Conservation (phyloP, 1,140 invertebrate genomes). For the Bombus consobrinus region DNA sequence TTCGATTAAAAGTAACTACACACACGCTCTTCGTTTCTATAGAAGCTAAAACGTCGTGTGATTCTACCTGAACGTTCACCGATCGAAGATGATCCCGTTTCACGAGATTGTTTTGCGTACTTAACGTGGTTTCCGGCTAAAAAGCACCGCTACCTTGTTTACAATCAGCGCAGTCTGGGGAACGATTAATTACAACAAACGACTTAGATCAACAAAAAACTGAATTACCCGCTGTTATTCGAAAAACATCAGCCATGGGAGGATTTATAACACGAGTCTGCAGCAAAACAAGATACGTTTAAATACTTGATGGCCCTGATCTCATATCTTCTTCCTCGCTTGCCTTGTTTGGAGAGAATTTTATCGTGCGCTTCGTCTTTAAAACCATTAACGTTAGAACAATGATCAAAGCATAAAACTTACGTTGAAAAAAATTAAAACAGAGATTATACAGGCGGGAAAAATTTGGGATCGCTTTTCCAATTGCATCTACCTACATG, state of each 20-base stretch:
- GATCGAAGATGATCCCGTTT: neutral
- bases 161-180: neutral
- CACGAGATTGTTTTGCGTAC: neutral
- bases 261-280: neutral
- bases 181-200: neutral
- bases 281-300: neutral
- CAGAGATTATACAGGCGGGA: neutral
- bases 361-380: no score
- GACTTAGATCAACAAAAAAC: neutral
- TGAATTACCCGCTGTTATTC: neutral
- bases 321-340: neutral
- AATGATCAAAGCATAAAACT: neutral
- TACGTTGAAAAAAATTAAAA: neutral
- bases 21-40: neutral
- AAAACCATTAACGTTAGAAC: neutral
- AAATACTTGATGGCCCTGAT: neutral
- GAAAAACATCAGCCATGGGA: neutral
- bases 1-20: neutral
- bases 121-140: neutral
- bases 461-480: neutral
- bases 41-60: neutral
- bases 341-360: neutral
- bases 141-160: neutral
- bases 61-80: neutral
- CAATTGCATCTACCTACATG: neutral